Evolutionary conservation across 2,888 invertebrate genomes (phyloP), one percentile per base, ranked within the genome.

Genomic region (Andrena chrysosceles): DNA sequence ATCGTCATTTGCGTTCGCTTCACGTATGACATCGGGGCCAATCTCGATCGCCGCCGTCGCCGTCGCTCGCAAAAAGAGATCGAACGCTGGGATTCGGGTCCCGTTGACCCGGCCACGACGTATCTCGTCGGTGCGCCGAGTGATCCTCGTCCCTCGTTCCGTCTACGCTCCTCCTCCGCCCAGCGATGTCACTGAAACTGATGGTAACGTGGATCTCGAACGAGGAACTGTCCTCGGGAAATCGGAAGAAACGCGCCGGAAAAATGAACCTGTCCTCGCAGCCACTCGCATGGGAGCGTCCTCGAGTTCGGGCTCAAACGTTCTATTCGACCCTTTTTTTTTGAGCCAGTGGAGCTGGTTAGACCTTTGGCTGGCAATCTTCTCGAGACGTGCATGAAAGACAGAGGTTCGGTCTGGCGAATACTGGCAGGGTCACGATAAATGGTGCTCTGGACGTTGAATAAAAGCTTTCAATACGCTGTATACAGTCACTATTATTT

Each of bases 201-300:
- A 85, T 70, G 64, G 74, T 52, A 54, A 23, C 52, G 77, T 70
- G 77, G 77, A 84, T 78, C 81, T 60, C 52, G 52, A 31, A 76
- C 73, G 74, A 79, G 72, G 71, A 80, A 75, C 63, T 80, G 84
- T 82, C 82, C 63, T 35, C 66, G 73, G 71, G 62, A 81, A 83
- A 81, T 79, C 79, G 74, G 66, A 54, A 75, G 80, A 64, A 75
- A 62, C 62, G 64, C 75, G 66, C 69, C 49, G 87, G 84, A 87
- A 83, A 87, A 87, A 87, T 87, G 86, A 77, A 87, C 77, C 87
- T 83, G 87, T 85, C 83, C 67, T 26, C 59, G 33, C 48, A 59
- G 73, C 71, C 42, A 66, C 63, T 67, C 78, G 63, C 79, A 59
- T 63, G 59, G 79, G 74, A 74, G 33, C 48, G 77, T 8, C 20